Percentiles rank a stretch among this genome's conserved stretches.
phyloP scores from a whole-genome alignment of 2,113 vertebrate genomes.

The Oxygymnocypris stewartii region DNA sequence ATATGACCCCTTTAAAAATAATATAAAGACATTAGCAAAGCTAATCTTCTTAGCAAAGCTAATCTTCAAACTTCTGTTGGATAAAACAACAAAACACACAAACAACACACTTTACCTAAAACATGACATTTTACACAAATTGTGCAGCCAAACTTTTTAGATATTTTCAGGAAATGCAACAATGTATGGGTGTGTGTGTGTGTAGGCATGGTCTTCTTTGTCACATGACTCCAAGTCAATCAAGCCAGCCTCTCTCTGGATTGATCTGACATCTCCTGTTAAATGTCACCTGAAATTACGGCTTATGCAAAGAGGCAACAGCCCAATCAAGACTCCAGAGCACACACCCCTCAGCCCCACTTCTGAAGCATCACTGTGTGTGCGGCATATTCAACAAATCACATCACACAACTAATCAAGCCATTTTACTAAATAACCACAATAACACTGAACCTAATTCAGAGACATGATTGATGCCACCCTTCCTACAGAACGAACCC shows the following conservation, averaged over 20 bases:
- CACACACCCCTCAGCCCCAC: slow-evolving; percentile 45
- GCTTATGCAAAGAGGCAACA: slow-evolving; percentile 58
- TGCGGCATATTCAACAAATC: neutral
- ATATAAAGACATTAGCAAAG: no score
- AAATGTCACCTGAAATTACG: slow-evolving; percentile 69
- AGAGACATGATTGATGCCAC: neutral
- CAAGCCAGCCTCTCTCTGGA: slow-evolving; percentile 55
- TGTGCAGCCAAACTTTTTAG: neutral
- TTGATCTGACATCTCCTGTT: slow-evolving; percentile 67
- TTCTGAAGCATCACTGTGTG: neutral
- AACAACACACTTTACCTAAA: neutral
- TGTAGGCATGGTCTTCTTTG: neutral
- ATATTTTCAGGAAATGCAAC: neutral
- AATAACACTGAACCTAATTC: slow-evolving; percentile 13
- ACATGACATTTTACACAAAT: neutral
- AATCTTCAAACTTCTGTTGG: no score
- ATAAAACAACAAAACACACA: neutral
- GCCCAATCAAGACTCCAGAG: slow-evolving; percentile 56
- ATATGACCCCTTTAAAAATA: no score
- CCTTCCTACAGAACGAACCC: neutral
- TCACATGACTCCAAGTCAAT: slow-evolving; percentile 62
- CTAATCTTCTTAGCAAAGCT: no score
- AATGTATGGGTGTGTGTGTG: neutral
- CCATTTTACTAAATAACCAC: slow-evolving; percentile 15
- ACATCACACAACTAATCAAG: slow-evolving; percentile 10